Percentiles rank a stretch among this genome's conserved stretches.
Conservation (phyloP, 2,113 vertebrate species). For the Toxostoma redivivum region DNA sequence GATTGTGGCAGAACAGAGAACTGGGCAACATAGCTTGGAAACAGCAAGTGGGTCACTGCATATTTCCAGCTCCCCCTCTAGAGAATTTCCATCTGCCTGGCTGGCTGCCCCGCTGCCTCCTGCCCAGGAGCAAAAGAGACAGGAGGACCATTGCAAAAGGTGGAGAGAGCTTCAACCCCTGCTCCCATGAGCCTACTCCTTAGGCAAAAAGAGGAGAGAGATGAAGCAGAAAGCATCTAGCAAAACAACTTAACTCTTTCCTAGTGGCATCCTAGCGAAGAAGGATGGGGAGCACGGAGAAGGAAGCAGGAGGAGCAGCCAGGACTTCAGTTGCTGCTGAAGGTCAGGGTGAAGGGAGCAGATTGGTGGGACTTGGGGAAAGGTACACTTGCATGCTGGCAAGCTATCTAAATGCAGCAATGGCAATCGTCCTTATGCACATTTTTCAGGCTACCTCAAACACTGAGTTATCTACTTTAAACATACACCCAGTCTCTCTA, state of each 20-base stretch:
- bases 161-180: not conserved
- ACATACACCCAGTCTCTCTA: not conserved
- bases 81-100: not conserved
- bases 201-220: not conserved
- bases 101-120: not conserved
- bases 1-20: not conserved
- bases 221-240: not conserved
- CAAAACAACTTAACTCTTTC: not conserved
- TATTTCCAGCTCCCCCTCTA: not conserved
- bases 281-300: not conserved
- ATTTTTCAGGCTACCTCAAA: not conserved
- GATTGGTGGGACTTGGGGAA: not conserved
- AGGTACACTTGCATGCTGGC: not conserved
- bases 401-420: not conserved
- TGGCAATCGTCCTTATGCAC: not conserved
- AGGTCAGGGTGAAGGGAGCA: not conserved
- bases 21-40: not conserved
- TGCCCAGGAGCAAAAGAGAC: not conserved
- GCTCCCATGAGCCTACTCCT: not conserved
- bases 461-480: not conserved
- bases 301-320: not conserved
- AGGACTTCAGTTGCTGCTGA: not conserved
- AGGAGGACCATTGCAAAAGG: not conserved
- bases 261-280: rapidly evolving
- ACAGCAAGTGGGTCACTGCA: not conserved